A percentile compares a stretch with the other conserved stretches of the same genome.
phyloP scores from a whole-genome alignment of 2,113 vertebrate genomes.

The Vanacampus margaritifer region DNA sequence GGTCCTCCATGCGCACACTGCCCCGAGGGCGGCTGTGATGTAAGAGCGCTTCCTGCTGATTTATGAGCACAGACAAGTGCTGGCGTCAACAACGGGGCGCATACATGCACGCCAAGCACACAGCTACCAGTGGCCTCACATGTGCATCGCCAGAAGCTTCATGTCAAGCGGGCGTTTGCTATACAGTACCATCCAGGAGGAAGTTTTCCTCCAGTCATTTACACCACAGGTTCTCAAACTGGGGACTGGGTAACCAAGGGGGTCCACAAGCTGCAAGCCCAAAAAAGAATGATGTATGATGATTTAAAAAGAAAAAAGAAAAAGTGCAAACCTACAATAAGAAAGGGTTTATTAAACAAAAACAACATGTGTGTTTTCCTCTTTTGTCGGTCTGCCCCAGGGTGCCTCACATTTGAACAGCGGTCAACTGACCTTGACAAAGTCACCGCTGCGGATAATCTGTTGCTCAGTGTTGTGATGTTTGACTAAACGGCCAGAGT shows the following conservation, averaged over 20 bases:
- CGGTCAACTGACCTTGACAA: conserved; percentile 21
- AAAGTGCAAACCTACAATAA: neutral
- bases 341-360: neutral
- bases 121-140: conserved; percentile 32
- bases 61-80: conserved; percentile 58
- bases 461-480: conserved; percentile 1
- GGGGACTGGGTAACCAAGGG: neutral
- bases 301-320: neutral
- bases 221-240: neutral
- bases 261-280: neutral
- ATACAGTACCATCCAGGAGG: conserved; percentile 3
- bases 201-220: neutral
- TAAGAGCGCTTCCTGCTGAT: conserved; percentile 47
- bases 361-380: neutral
- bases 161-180: conserved; percentile 13
- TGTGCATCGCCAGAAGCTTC: conserved; percentile 16
- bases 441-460: conserved; percentile 27
- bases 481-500: neutral
- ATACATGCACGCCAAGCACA: conserved; percentile 13
- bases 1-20: conserved; percentile 12
- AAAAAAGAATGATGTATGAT: neutral
- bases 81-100: conserved; percentile 44
- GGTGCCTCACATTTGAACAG: conserved; percentile 10
- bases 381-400: conserved; percentile 2
- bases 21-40: conserved; percentile 40